Base-by-base conservation (phyloP, 1,140 invertebrate species). In the Neodiprion virginianus region DNA sequence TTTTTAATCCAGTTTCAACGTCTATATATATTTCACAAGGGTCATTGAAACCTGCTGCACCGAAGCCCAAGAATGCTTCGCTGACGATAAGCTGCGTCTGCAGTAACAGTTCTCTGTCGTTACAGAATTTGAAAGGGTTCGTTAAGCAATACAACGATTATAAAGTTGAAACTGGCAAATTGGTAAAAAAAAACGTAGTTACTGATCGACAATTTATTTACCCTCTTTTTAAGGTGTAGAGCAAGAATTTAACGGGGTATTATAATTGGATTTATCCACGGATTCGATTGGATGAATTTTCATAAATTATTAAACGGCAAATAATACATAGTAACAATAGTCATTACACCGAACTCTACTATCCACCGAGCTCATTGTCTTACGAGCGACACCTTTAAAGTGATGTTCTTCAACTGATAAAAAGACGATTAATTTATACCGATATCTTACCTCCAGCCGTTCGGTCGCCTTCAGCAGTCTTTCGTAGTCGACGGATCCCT, bases 401-500 rank as follows among this genome's bases (percentile, higher is more conserved):
- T 40, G 28, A 40, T 40, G 28, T 40, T 40, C 28, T 5, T 40
- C 0, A 40, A 40, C 3, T 17, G 8, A 61, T 8, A 61, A 61
- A 17, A 14, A 61, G n/a, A 5, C 11, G 8, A 5, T 8, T 61
- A 61, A 61, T 61, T 61, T 61, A 11, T 14, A 8, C 5, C 11
- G n/a, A 75, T 71, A 28, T 91, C 91, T 91, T 74, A 95, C 94
- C 92, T 95, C 94, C 73, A 95, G 87, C 81, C 94, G 89, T 82
- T 95, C 94, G 0, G 94, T 95, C 49, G 94, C 94, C 80, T 94
- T 95, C n/a, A 93, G 86, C 67, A 96, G 85, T 48, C 94, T 90
- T 71, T 95, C 94, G 77, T 95, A 95, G 87, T 96, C 94, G 1
- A 96, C 92, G 61, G 93, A 92, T 12, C 94, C 94, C 81, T 95